Evolutionary conservation across 1,140 invertebrate species (phyloP).

Genomic region (Physella acuta): DNA sequence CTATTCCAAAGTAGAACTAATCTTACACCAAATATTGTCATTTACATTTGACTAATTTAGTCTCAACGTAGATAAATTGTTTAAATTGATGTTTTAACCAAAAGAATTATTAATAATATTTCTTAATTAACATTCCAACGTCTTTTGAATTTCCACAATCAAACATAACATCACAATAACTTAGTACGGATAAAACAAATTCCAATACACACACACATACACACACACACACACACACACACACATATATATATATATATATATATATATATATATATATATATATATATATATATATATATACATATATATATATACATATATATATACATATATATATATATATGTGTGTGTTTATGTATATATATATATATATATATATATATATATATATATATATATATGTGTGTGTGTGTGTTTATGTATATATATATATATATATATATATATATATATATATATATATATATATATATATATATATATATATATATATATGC

Average conservation of each 20-base stretch:
- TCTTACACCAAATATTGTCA: no score
- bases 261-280: slow-evolving; percentile 1
- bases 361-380: background rate
- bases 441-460: background rate
- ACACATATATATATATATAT: background rate
- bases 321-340: background rate
- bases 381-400: background rate
- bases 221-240: background rate
- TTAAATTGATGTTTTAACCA: no score
- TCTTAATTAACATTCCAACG: no score
- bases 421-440: slow-evolving; percentile 1
- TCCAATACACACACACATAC: background rate
- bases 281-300: background rate
- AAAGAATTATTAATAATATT: no score
- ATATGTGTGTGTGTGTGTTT: no score
- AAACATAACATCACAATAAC: no score
- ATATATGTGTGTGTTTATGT: background rate
- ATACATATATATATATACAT: background rate
- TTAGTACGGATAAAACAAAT: no score
- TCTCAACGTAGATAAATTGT: no score
- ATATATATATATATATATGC: background rate
- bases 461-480: background rate
- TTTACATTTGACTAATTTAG: no score
- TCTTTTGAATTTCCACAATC: no score
- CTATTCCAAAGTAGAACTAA: no score